These are phyloP conservation scores for Coelopa frigida DNA, from an alignment of 1,140 invertebrate genomes.

Conservation along the genomic window DNA sequence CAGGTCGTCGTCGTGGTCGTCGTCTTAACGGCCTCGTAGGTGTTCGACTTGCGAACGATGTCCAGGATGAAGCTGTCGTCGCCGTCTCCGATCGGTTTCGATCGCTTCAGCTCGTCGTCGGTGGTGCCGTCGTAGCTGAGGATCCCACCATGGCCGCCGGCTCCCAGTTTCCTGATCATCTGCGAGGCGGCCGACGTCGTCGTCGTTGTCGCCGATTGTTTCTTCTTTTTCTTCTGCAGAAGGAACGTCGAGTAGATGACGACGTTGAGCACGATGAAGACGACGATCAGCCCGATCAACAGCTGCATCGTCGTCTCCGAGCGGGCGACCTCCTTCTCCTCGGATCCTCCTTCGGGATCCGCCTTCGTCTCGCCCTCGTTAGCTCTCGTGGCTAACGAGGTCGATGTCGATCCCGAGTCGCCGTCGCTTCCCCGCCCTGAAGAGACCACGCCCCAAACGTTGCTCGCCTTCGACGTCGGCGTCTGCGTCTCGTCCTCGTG, in stretches of 20 bases:
- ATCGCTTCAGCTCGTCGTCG: slow-evolving; percentile 41
- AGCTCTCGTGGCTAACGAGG: no score
- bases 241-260: slow-evolving; percentile 36
- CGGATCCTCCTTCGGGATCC: no score
- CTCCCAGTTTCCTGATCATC: slow-evolving; percentile 29
- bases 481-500: no score
- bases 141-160: no score
- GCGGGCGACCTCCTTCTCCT: slow-evolving; percentile 26
- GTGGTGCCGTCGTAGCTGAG: slow-evolving; percentile 39
- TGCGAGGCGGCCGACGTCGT: no score
- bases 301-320: slow-evolving; percentile 57
- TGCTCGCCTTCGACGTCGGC: no score
- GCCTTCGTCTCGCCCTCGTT: no score
- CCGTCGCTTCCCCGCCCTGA: no score
- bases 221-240: slow-evolving; percentile 29
- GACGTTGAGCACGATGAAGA: slow-evolving; percentile 77
- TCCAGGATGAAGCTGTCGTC: slow-evolving; percentile 41
- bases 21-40: slow-evolving; percentile 51
- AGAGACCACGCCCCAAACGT: no score
- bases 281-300: slow-evolving; percentile 66
- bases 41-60: slow-evolving; percentile 43
- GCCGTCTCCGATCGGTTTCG: slow-evolving; percentile 26
- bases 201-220: slow-evolving; percentile 3
- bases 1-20: no score
- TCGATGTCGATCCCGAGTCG: no score